These are phyloP conservation scores for Pterocles burchelli DNA, from an alignment of 2,113 vertebrate species.

Conservation along the genomic window DNA sequence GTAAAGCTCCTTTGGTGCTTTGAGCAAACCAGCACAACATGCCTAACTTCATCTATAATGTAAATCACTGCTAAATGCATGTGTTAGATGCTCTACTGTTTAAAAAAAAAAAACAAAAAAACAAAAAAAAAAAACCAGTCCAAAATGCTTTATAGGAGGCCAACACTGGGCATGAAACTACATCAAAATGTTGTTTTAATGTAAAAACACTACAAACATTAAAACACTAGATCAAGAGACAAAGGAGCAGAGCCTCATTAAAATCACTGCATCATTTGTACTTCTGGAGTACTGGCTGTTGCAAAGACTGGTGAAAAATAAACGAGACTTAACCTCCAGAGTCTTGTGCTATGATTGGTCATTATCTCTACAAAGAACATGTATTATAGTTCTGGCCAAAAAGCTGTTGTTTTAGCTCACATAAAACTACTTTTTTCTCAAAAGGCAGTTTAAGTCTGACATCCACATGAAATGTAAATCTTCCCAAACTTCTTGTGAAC, in stretches of 20 bases:
- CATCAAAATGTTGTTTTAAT: neutral
- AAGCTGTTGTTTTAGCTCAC: neutral
- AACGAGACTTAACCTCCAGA: neutral
- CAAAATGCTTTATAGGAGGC: neutral
- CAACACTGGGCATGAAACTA: neutral
- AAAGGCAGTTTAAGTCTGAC: neutral
- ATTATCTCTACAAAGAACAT: neutral
- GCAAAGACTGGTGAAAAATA: conserved; percentile 8
- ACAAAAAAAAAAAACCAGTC: neutral
- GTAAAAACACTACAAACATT: neutral
- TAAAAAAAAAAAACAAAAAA: no score
- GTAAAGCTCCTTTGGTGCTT: neutral
- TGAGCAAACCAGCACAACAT: neutral
- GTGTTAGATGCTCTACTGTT: neutral
- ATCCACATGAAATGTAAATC: neutral
- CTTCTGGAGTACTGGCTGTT: neutral
- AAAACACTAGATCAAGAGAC: neutral
- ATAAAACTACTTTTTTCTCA: neutral
- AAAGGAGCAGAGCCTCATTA: neutral
- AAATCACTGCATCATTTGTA: neutral
- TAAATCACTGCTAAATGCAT: neutral
- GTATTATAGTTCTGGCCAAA: neutral
- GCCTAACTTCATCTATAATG: neutral
- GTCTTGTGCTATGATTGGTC: neutral
- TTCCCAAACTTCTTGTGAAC: neutral